Evolutionary conservation across 2,113 vertebrate genomes (phyloP), one percentile per base, ranked within the genome.

Genomic region (Psephotus haematonotus): DNA sequence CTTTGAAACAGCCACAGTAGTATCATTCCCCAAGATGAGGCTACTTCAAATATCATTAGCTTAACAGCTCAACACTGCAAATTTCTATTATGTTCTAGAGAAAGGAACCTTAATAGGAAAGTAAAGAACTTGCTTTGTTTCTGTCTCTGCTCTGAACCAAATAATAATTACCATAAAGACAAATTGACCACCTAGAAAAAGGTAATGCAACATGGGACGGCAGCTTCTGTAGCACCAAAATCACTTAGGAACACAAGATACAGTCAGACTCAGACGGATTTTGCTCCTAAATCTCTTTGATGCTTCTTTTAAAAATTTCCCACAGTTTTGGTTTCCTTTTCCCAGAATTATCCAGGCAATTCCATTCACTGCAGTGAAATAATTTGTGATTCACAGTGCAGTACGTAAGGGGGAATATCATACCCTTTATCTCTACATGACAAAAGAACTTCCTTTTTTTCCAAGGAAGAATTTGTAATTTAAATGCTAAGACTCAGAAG

Each of bases 361-460:
- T 95, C 67, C 41, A 67, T 28, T 82, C 78, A 77, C 82, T 77
- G 59, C 43, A 90, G 67, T 63, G 53, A 87, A 72, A 69, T 87
- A 91, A 95, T 87, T 90, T 1, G 74, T 85, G 84, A 83, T 79
- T 93, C 74, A 82, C 62, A 95, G 70, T 68, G 59, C 53, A 93
- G 82, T 88, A 90, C 71, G 74, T 86, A 79, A 94, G 79, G 93
- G 93, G 44, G 75, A 85, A 64, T 88, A 93, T 86, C 82, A 92
- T 74, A 86, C 29, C 75, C 85, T 92, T 96, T 85, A 87, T 92
- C 90, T 90, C 87, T 63, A 79, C 53, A 60, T 77, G 93, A 91
- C 74, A 97, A 76, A 94, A 88, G 59, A 91, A 87, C 53, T 88
- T 55, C 46, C 47, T 75, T 72, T 86, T 94, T 86, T 93, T 90